Base-by-base conservation (phyloP, 2,888 invertebrate genomes). In the Sesia bembeciformis region DNA sequence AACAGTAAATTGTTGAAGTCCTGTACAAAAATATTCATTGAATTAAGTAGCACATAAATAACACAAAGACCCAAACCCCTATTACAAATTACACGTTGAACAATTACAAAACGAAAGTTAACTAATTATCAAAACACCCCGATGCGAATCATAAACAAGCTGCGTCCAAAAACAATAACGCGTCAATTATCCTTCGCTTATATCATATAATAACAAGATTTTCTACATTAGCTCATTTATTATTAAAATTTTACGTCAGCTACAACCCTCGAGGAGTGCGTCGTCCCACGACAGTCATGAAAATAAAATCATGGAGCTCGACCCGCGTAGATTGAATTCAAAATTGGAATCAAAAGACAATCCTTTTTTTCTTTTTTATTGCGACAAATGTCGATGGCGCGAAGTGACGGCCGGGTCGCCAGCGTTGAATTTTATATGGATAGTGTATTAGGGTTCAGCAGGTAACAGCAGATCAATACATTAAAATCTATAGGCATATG, bases 331-430 rank as follows among this genome's bases (percentile, higher is more conserved):
- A 88, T 89, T 86, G 87, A 85, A 84, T 85, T 80, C 84, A 80
- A 84, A 87, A 86, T 85, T 84, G 86, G 84, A 81, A 86, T 85
- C 87, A 84, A 76, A 82, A 82, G 84, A 81, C 84, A 85, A 85
- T 84, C 82, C 83, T 81, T 84, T 82, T 72, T 77, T 76, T 71
- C 64, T 72, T 74, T 80, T 87, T 86, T 84, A 82, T 82, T 74
- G 76, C 75, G 70, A 75, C 77, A 72, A 78, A 81, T 76, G 75
- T 77, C 81, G 69, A 78, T 76, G 70, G 76, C 59, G 67, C 62
- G 62, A 62, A 61, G 64, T 70, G 70, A 70, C 71, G 68, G 69
- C 62, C 66, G 72, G 81, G 78, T 76, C 65, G 78, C 78, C 77
- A 72, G 70, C 63, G 76, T 67, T 85, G 74, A 84, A 85, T 86